phyloP scores from a whole-genome alignment of 2,888 invertebrate genomes.

The Orthonychiurus folsomi region DNA sequence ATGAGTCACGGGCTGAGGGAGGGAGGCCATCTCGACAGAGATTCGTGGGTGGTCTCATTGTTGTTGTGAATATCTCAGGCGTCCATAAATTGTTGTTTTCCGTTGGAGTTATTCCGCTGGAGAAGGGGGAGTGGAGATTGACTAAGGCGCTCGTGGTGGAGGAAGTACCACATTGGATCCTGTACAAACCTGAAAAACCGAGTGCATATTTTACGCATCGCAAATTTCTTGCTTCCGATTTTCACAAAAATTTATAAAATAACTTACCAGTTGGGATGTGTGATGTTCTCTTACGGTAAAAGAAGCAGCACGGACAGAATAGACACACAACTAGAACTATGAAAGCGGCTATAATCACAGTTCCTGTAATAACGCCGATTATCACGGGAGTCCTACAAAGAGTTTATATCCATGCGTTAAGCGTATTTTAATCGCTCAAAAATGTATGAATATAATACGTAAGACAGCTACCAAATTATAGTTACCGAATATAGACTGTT shows the following conservation, averaged over 20 bases:
- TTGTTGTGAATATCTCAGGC: not conserved
- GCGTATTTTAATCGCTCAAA: too few relatives aligned
- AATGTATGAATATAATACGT: too few relatives aligned
- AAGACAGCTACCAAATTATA: too few relatives aligned
- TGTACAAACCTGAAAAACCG: not conserved
- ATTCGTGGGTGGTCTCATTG: not conserved
- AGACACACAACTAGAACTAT: conserved; percentile 43
- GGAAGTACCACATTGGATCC: not conserved
- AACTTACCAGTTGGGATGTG: not conserved
- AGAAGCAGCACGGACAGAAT: conserved; percentile 44
- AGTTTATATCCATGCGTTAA: too few relatives aligned
- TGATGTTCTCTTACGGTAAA: conserved; percentile 39
- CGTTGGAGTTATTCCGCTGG: not conserved
- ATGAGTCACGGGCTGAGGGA: too few relatives aligned
- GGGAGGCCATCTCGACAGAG: too few relatives aligned
- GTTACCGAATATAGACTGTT: too few relatives aligned
- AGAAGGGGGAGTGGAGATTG: not conserved
- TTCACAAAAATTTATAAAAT: not conserved
- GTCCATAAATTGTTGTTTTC: not conserved
- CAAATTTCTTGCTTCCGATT: not conserved
- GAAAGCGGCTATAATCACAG: conserved; percentile 42
- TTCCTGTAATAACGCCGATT: conserved; percentile 44
- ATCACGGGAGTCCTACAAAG: conserved; percentile 42
- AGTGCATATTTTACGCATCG: not conserved
- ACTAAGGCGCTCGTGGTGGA: not conserved